Conservation (phyloP, 2,888 invertebrate genomes). For the Anaspis maculata region DNA sequence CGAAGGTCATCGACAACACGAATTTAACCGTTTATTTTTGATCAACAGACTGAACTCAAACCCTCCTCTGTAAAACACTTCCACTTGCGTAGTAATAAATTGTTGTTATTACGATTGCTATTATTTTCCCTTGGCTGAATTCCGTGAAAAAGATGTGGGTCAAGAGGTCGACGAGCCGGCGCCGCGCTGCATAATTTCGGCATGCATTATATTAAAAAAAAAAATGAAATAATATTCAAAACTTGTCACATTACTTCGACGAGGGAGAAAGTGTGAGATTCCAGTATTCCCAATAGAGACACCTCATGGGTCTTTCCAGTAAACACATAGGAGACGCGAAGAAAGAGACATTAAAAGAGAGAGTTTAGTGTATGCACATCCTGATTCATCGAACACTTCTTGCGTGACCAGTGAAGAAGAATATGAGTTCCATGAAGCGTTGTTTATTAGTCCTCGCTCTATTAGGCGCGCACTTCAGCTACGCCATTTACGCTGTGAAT, state of each 20-base stretch:
- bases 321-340: too few species aligned
- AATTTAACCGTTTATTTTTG: constrained; percentile 53
- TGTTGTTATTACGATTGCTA: not conserved
- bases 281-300: too few species aligned
- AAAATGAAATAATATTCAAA: too few species aligned
- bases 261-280: too few species aligned
- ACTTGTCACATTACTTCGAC: too few species aligned
- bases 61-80: too few species aligned
- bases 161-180: constrained; percentile 7
- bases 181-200: too few species aligned
- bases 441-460: constrained; percentile 4
- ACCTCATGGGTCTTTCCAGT: too few species aligned
- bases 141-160: constrained; percentile 8
- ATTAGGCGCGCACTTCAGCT: constrained; percentile 10
- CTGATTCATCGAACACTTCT: constrained; percentile 4
- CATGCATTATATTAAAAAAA: too few species aligned
- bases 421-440: constrained; percentile 19
- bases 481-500: constrained; percentile 18
- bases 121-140: too few species aligned
- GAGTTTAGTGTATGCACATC: constrained; percentile 8
- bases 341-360: too few species aligned
- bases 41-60: constrained; percentile 13
- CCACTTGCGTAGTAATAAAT: not conserved
- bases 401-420: not conserved
- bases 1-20: constrained; percentile 45